Conservation (phyloP, 2,113 vertebrate genomes). For the Anas platyrhynchos region DNA sequence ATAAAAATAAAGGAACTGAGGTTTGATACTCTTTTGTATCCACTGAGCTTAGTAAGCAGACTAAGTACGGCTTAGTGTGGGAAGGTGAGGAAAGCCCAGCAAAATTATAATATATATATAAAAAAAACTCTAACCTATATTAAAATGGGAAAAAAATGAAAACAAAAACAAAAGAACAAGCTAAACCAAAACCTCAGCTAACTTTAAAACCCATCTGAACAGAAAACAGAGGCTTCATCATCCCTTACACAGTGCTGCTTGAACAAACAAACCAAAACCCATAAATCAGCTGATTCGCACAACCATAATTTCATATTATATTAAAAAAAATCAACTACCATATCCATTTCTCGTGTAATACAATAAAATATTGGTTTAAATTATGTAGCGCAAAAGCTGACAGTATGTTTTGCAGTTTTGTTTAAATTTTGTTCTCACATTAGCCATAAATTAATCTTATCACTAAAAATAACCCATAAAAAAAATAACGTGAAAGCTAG, state of each 20-base stretch:
- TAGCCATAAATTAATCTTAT: constrained; percentile 4
- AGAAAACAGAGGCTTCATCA: not conserved
- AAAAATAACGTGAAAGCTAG: not conserved
- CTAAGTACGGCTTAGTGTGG: not conserved
- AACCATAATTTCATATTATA: not conserved
- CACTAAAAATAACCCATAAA: constrained; percentile 14
- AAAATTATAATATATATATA: not conserved
- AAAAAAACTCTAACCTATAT: not conserved
- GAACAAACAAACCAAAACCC: not conserved
- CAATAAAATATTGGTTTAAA: constrained; percentile 1
- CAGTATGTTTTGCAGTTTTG: constrained; percentile 47
- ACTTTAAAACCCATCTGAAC: not conserved
- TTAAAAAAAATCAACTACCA: not conserved
- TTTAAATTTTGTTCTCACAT: constrained; percentile 41
- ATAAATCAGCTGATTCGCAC: not conserved
- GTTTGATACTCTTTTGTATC: not conserved
- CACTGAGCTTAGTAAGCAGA: not conserved
- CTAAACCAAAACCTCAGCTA: not conserved
- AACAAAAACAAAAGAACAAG: no score
- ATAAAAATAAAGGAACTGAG: not conserved
- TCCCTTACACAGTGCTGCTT: not conserved
- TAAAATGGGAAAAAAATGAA: not conserved
- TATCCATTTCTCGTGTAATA: not conserved
- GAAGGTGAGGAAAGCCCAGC: not conserved
- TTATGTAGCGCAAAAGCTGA: constrained; percentile 48